Percentiles rank a stretch among this genome's conserved stretches.
phyloP scores from a whole-genome alignment of 2,113 vertebrate genomes.

The Zeus faber region DNA sequence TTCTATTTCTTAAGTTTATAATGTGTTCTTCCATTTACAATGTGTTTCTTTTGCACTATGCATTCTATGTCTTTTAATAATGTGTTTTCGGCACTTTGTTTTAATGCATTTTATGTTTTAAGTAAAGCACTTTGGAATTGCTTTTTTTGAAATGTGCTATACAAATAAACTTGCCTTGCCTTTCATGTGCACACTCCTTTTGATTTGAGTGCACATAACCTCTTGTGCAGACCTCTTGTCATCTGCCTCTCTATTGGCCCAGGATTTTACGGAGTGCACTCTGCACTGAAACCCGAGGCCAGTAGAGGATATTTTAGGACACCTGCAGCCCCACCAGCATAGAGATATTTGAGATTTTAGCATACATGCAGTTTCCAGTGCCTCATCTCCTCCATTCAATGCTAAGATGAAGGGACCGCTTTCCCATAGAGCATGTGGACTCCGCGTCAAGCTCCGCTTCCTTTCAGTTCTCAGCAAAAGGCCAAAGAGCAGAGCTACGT shows the following conservation, averaged over 20 bases:
- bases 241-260: background rate
- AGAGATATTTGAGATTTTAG: conserved; percentile 4
- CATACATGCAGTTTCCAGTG: too few species aligned
- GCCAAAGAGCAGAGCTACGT: conserved; percentile 4
- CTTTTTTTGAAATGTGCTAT: too few species aligned
- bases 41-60: too few species aligned
- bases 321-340: background rate
- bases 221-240: conserved; percentile 1
- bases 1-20: too few species aligned
- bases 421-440: background rate
- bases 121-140: too few species aligned
- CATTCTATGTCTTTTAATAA: too few species aligned
- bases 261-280: background rate
- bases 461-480: conserved; percentile 6
- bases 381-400: too few species aligned
- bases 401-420: too few species aligned
- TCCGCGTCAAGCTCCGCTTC: background rate
- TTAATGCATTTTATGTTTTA: too few species aligned
- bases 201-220: background rate
- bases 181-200: background rate
- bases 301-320: conserved; percentile 9
- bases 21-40: too few species aligned
- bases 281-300: background rate
- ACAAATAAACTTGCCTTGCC: background rate
- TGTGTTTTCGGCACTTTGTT: too few species aligned